A percentile compares a stretch with the other conserved stretches of the same genome.
Evolutionary conservation across 2,113 vertebrate genomes (phyloP).

Genomic region (Melanocharis versteri): DNA sequence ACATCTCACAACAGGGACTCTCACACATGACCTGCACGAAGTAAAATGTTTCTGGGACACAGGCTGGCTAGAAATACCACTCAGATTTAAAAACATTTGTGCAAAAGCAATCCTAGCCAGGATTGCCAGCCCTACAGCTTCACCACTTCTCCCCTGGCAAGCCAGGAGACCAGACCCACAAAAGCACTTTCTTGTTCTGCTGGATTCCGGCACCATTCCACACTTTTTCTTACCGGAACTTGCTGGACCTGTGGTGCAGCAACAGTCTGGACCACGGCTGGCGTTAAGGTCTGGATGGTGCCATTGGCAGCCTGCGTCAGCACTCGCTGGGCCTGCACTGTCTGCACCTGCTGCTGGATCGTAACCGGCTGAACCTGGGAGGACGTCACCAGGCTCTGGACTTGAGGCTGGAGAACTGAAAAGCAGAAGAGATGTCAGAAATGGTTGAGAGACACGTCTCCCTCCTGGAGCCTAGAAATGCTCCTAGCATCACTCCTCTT

Average conservation of each 20-base stretch:
- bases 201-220: neutral
- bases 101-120: neutral
- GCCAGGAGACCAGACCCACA: neutral
- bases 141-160: neutral
- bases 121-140: neutral
- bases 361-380: slow-evolving; percentile 88
- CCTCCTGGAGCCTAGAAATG: neutral
- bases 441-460: neutral
- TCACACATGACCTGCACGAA: neutral
- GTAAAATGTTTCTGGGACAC: neutral
- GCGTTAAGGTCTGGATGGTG: slow-evolving; percentile 87
- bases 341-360: slow-evolving; percentile 91
- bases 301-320: slow-evolving; percentile 83
- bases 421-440: neutral
- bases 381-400: slow-evolving; percentile 91
- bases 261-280: slow-evolving; percentile 87
- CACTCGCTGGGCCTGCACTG: slow-evolving; percentile 80
- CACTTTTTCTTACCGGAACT: slow-evolving; percentile 74
- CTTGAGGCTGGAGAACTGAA: slow-evolving; percentile 91
- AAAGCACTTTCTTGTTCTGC: neutral
- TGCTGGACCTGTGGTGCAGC: slow-evolving; percentile 91
- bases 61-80: neutral
- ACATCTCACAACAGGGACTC: neutral
- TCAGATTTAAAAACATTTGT: neutral
- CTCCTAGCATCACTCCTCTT: neutral